Conservation (phyloP, 2,797 vertebrate genomes). For the Bufotes viridis region DNA sequence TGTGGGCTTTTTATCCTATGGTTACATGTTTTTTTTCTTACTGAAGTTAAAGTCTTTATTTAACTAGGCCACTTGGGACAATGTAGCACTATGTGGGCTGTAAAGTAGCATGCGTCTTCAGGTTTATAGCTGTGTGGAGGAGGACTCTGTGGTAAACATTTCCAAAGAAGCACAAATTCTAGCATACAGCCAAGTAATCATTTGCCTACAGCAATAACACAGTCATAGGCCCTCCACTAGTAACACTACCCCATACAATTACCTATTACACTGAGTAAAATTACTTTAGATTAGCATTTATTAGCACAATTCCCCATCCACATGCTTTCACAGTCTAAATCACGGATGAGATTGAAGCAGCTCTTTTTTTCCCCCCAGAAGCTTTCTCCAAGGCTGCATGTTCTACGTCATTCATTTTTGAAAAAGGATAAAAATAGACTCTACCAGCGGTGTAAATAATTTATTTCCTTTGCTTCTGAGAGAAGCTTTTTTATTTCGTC, state of each 20-base stretch:
- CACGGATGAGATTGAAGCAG: constrained; percentile 14
- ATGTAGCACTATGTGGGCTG: not conserved
- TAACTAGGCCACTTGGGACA: not conserved
- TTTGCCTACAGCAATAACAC: constrained; percentile 29
- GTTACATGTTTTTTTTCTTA: not conserved
- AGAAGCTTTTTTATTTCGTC: constrained; percentile 45
- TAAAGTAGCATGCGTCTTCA: not conserved
- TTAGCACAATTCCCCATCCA: constrained; percentile 33
- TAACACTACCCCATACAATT: constrained; percentile 17
- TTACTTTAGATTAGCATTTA: constrained; percentile 16
- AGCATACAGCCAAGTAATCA: constrained; percentile 33
- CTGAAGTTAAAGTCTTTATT: not conserved
- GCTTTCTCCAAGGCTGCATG: constrained; percentile 34
- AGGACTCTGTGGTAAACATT: not conserved
- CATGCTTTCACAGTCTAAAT: constrained; percentile 19
- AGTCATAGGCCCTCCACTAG: not conserved
- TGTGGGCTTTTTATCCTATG: not conserved
- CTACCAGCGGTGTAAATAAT: constrained; percentile 58
- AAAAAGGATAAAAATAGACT: constrained; percentile 56
- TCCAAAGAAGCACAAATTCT: constrained; percentile 8
- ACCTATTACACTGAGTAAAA: not conserved
- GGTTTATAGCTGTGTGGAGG: constrained; percentile 25
- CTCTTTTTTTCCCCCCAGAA: constrained; percentile 5
- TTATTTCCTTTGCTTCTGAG: constrained; percentile 52
- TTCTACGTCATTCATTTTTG: constrained; percentile 51